Evolutionary conservation across 2,113 vertebrate species (phyloP).

Genomic region (Oophaga pumilio): DNA sequence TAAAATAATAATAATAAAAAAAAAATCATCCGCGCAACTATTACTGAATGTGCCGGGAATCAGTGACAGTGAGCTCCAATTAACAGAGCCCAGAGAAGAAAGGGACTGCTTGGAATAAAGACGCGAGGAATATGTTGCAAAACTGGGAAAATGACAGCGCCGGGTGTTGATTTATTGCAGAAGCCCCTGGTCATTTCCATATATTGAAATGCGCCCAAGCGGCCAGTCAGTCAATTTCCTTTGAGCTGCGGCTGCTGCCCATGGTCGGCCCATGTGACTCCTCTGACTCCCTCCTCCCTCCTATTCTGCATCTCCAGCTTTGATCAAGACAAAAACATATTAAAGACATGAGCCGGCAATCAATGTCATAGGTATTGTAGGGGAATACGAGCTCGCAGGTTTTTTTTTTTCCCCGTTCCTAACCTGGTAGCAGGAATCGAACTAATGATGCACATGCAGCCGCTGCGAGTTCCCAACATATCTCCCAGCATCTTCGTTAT

Average conservation of each 20-base stretch:
- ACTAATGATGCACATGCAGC: slow-evolving; percentile 31
- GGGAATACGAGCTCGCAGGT: slow-evolving; percentile 40
- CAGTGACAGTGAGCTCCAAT: slow-evolving; percentile 55
- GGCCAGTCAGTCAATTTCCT: slow-evolving; percentile 81
- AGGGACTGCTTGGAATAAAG: slow-evolving; percentile 58
- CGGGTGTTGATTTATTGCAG: slow-evolving; percentile 80
- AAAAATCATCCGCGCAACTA: slow-evolving; percentile 26
- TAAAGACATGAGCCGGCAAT: slow-evolving; percentile 54
- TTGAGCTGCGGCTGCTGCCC: slow-evolving; percentile 69
- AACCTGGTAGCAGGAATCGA: neutral
- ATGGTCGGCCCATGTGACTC: slow-evolving; percentile 73
- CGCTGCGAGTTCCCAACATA: slow-evolving; percentile 37
- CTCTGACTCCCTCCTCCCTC: slow-evolving; percentile 59
- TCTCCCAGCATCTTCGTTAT: slow-evolving; percentile 35
- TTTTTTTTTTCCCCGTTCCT: neutral
- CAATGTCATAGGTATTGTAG: slow-evolving; percentile 56
- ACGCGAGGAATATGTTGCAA: slow-evolving; percentile 69
- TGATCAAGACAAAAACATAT: slow-evolving; percentile 57
- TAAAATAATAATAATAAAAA: neutral
- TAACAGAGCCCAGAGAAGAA: slow-evolving; percentile 47
- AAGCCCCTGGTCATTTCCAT: slow-evolving; percentile 83
- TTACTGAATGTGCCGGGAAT: slow-evolving; percentile 46
- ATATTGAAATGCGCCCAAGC: slow-evolving; percentile 81
- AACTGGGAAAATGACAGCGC: slow-evolving; percentile 70
- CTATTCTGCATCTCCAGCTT: slow-evolving; percentile 60